Evolutionary conservation across 2,113 vertebrate species (phyloP).

Genomic region (Egretta garzetta): DNA sequence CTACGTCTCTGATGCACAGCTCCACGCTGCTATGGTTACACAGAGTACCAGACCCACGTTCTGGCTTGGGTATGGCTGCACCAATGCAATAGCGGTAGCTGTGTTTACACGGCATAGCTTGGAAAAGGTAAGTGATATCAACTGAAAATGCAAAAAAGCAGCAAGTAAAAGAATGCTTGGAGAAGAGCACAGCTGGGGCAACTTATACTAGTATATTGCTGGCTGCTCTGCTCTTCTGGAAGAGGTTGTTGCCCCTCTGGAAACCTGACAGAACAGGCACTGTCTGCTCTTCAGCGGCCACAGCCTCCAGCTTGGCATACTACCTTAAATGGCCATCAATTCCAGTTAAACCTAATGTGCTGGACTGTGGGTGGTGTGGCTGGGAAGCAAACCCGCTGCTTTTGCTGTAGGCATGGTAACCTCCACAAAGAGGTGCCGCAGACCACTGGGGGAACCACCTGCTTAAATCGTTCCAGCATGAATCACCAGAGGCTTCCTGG

Average conservation of each 20-base stretch:
- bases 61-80: fast-evolving
- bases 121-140: not conserved
- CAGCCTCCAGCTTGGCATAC: not conserved
- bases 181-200: not conserved
- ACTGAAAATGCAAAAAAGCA: not conserved
- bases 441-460: too few species aligned
- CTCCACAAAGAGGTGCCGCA: not conserved
- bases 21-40: not conserved
- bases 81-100: not conserved
- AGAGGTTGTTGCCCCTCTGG: not conserved
- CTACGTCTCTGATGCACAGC: not conserved
- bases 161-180: not conserved
- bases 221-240: not conserved
- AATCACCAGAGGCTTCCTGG: not conserved
- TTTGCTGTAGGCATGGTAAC: not conserved
- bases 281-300: not conserved
- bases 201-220: not conserved
- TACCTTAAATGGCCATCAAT: not conserved
- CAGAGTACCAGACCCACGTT: not conserved
- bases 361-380: not conserved
- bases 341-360: not conserved
- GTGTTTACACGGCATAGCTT: not conserved
- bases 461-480: not conserved
- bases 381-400: not conserved
- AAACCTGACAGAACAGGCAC: not conserved